phyloP scores from a whole-genome alignment of 2,113 vertebrate species.

The Aegotheles bennettii region DNA sequence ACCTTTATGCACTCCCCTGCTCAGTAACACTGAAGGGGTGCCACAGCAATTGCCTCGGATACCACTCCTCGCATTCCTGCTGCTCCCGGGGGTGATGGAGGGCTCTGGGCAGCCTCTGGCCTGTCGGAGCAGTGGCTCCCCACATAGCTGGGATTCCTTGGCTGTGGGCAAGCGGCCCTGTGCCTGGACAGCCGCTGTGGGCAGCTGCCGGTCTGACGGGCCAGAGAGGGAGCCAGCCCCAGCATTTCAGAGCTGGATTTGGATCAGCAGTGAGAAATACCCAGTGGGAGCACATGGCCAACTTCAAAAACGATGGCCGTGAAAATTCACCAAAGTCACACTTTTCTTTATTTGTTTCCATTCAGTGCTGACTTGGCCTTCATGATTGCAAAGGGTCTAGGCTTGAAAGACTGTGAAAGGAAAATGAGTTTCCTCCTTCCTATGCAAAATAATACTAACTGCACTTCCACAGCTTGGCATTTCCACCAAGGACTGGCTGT shows the following conservation, averaged over 20 bases:
- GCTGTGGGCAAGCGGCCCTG: not conserved
- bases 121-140: not conserved
- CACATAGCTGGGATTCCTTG: not conserved
- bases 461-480: too few species aligned
- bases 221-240: not conserved
- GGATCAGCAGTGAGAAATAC: not conserved
- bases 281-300: not conserved
- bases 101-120: accelerated
- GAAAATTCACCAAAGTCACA: not conserved
- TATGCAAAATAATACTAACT: not conserved
- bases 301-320: not conserved
- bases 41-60: not conserved
- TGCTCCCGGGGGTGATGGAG: not conserved
- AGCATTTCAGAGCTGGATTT: not conserved
- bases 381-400: not conserved
- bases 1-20: not conserved
- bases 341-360: not conserved
- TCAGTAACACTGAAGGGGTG: not conserved
- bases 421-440: not conserved
- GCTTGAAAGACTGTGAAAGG: not conserved
- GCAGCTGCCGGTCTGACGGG: not conserved
- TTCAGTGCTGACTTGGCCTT: not conserved
- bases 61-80: not conserved
- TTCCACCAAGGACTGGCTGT: not conserved
- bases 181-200: not conserved